Conservation (phyloP, 1,140 invertebrate genomes). For the Episyrphus balteatus region DNA sequence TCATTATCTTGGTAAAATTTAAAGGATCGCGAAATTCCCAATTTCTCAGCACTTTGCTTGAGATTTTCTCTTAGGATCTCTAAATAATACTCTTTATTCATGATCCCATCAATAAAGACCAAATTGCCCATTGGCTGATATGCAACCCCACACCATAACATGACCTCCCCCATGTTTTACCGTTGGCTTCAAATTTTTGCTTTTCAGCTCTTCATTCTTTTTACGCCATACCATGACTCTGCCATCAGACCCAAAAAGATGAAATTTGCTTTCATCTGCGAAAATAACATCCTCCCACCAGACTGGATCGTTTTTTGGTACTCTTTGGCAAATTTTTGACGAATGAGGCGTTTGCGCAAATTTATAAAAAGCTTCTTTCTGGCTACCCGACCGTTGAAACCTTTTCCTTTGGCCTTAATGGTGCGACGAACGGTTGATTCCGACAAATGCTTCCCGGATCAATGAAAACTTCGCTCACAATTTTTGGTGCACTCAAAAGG, state of each 20-base stretch:
- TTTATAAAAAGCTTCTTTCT: no score
- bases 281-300: constrained; percentile 5
- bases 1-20: constrained; percentile 1
- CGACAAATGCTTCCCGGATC: no score
- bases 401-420: no score
- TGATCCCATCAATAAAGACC: constrained; percentile 6
- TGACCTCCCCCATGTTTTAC: constrained; percentile 7
- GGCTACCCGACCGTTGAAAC: no score
- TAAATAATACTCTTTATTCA: constrained; percentile 3
- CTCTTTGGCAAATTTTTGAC: no score
- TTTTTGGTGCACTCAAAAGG: no score
- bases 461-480: no score
- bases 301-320: no score
- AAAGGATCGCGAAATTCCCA: constrained; percentile 5
- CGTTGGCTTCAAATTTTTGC: constrained; percentile 5
- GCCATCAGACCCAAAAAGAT: constrained; percentile 7
- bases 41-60: constrained; percentile 11
- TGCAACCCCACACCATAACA: constrained; percentile 29
- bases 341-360: no score
- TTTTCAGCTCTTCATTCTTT: constrained; percentile 2
- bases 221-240: constrained; percentile 8
- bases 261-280: constrained; percentile 9
- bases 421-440: no score
- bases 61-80: constrained; percentile 1
- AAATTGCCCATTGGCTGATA: constrained; percentile 11